Evolutionary conservation across 2,888 invertebrate genomes (phyloP), one percentile per base, ranked within the genome.

Genomic region (Oxytorus armatus): DNA sequence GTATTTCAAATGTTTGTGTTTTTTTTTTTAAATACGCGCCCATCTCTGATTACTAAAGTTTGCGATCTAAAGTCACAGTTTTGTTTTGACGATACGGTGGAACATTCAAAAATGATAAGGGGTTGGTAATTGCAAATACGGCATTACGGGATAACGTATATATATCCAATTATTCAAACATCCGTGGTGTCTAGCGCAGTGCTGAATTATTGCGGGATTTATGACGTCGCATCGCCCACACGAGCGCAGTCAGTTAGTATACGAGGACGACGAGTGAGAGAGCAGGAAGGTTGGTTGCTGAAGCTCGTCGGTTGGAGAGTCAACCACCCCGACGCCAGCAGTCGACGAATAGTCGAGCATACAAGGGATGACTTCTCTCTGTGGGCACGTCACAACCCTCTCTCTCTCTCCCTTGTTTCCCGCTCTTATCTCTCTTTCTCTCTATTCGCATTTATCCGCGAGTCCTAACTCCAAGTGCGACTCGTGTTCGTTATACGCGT

Each of bases 121-220:
- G 18, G 29, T n/a, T 33, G 44, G 25, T 75, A 79, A 79, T 75
- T 69, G 74, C 29, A 29, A 29, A 29, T 29, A 29, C 5, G 29
- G 5, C 29, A 29, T 29, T 29, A 29, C 29, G 5, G 29, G 2
- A 29, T 29, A 29, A 29, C 29, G 29, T 29, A 29, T 29, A 29
- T 5, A 29, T 29, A 29, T 5, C 29, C 5, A 83, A 83, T 84
- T 83, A 84, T 82, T 84, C 84, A 83, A 83, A 84, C 83, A 84
- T 82, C 82, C 80, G 77, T 65, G 81, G 78, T 84, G 84, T 84
- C 84, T 84, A 81, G 83, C 84, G 82, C 84, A 84, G 83, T 75
- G 83, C 80, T 83, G 83, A 84, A 84, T 84, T 84, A 84, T 84
- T 82, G 79, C 75, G 83, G 82, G 84, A 84, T 84, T 84, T 84